Evolutionary conservation across 2,797 vertebrate species (phyloP), one percentile per base, ranked within the genome.

Genomic region (Galagoides demidoff): DNA sequence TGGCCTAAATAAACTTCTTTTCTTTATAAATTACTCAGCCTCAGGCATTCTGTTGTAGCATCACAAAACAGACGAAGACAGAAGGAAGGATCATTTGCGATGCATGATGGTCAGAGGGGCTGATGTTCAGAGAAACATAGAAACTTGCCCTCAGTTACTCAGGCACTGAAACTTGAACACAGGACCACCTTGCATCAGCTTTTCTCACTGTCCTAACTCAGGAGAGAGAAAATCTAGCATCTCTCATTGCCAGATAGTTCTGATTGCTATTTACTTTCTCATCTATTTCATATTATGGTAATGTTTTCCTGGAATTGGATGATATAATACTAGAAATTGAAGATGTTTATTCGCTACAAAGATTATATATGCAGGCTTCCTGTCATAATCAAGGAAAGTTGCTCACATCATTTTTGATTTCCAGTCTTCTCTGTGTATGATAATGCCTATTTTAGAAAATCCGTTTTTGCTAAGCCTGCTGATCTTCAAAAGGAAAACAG

Each of bases 291-390:
- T 96, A 97, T 97, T 97, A 97, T 98, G 97, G 63, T 98, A 97
- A 97, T 97, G 96, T 96, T 96, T 98, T 98, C 97, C 97, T 95
- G 97, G 97, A 97, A 98, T 93, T 94, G 96, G 94, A 96, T 97
- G 96, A 97, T 97, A 97, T 64, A 96, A 97, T 97, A 59, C 97
- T 96, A 97, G 97, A 97, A 98, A 97, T 93, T 95, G 95, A 95
- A 97, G 96, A 97, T 96, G 97, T 97, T 97, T 97, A 97, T 97
- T 98, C 91, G 29, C 94, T 92, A 96, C 85, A 74, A 95, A 96
- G 92, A 96, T 97, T 97, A 94, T 95, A 93, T 84, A 95, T 92
- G 89, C 96, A 55, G 95, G 92, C 92, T 97, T 97, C 96, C 97
- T 97, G 97, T 98, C 96, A 97, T 85, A 93, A 95, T 94, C 77